Base-by-base conservation (phyloP, 53 echinoderm and acorn worm genomes). In the Zoroaster sp. region DNA sequence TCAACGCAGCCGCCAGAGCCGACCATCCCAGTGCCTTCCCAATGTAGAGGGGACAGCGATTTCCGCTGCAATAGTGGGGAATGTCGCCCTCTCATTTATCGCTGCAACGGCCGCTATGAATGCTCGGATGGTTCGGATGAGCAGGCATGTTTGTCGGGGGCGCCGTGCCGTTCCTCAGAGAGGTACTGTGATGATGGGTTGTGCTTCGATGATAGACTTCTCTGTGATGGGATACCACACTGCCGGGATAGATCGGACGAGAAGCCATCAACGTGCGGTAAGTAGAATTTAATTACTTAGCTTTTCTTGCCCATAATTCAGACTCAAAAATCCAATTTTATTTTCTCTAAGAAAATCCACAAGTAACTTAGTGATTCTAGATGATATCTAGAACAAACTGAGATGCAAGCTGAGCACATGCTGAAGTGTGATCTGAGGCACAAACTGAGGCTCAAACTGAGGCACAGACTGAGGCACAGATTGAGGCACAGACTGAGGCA, bases 111-210 rank as follows among this genome's bases (percentile, higher is more conserved):
- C 40, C 52, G 43, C 43, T 90, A 90, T 40, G 90, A 93, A 53
- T 93, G 90, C 80, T 33, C 31, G 0, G 90, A 93, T 25, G 42
- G 68, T 35, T 89, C 89, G 12, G 93, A 93, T 21, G 93, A 93
- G 72, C 83, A 28, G 34, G 34, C 46, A 1, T 93, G 93, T 83
- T 69, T 63, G 69, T 80, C 78, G 25, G 4, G 11, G 5, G 40
- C 53, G 11, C 85, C 85, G 2, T 85, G 85, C 37, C 17, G 53
- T 2, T 17, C 7, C 1, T 25, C 36, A 13, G 31, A 85, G 38
- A 11, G 45, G 4, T 36, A 38, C 85, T 85, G 85, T 14, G 85
- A 85, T 6, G 72, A 85, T 35, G 71, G 85, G 21, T 49, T 71
- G 8, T 85, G 85, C 36, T 69, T 49, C 34, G 25, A 71, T 7